Conservation (phyloP, 2,888 invertebrate species). For the Molorchus minor region DNA sequence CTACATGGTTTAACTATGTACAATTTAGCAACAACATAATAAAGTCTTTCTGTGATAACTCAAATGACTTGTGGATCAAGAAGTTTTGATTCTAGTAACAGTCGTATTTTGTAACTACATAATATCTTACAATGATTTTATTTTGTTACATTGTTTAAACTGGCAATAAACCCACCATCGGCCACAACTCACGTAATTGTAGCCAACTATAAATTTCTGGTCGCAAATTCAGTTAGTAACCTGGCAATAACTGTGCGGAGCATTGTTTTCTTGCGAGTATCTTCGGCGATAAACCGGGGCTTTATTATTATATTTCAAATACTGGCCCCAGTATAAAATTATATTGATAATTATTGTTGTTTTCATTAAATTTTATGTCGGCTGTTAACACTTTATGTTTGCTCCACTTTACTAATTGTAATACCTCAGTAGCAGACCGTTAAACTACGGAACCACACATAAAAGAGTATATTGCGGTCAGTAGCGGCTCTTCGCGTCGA, state of each 20-base stretch:
- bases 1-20: too few relatives aligned
- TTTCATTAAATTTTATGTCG: constrained; percentile 28
- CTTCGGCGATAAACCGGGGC: constrained; percentile 2
- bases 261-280: background rate
- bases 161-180: background rate
- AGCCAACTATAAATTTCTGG: constrained; percentile 17
- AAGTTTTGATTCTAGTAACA: too few relatives aligned
- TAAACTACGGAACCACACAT: constrained; percentile 18
- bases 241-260: constrained; percentile 8
- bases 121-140: background rate
- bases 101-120: too few relatives aligned
- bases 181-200: constrained; percentile 7
- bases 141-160: constrained; percentile 10
- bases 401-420: constrained; percentile 26
- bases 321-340: constrained; percentile 15
- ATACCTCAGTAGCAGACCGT: constrained; percentile 17
- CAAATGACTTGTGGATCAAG: too few relatives aligned
- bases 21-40: too few relatives aligned
- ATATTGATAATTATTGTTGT: constrained; percentile 20
- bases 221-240: constrained; percentile 15
- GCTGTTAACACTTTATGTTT: constrained; percentile 28
- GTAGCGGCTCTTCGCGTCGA: too few relatives aligned
- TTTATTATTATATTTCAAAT: constrained; percentile 23
- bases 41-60: too few relatives aligned
- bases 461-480: constrained; percentile 16